Evolutionary conservation across 2,113 vertebrate species (phyloP).

Genomic region (Oreochromis tanganicae): DNA sequence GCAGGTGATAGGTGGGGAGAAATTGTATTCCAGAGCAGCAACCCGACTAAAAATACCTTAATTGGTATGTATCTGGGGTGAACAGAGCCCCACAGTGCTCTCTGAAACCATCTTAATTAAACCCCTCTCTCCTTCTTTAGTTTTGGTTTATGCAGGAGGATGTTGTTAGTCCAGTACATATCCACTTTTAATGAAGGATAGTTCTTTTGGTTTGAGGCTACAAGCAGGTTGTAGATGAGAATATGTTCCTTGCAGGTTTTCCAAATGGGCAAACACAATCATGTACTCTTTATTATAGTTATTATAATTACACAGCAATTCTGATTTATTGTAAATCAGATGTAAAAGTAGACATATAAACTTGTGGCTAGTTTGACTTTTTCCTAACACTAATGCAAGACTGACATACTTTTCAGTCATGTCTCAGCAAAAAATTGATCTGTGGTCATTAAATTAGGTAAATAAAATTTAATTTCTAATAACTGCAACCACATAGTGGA

Average conservation of each 20-base stretch:
- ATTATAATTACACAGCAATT: background rate
- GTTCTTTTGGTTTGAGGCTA: conserved; percentile 17
- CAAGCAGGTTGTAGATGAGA: background rate
- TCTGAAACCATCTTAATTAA: conserved; percentile 2
- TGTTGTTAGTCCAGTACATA: background rate
- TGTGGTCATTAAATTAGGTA: background rate
- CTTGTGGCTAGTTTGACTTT: background rate
- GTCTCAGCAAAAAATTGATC: background rate
- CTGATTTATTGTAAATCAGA: background rate
- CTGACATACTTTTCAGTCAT: background rate
- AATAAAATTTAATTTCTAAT: background rate
- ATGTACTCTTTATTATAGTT: background rate
- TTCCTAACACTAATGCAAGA: background rate
- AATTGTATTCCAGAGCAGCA: background rate
- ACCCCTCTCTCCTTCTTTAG: background rate
- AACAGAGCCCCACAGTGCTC: background rate
- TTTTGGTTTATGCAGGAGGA: background rate
- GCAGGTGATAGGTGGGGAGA: background rate
- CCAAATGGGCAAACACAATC: background rate
- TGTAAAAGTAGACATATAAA: background rate
- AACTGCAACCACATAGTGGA: background rate
- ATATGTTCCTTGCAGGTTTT: background rate
- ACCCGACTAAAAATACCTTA: background rate
- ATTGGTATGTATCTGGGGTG: conserved; percentile 6
- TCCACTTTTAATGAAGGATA: background rate